These are phyloP conservation scores for Trematocara marginatum DNA, from an alignment of 2,113 vertebrate species.

Conservation along the genomic window DNA sequence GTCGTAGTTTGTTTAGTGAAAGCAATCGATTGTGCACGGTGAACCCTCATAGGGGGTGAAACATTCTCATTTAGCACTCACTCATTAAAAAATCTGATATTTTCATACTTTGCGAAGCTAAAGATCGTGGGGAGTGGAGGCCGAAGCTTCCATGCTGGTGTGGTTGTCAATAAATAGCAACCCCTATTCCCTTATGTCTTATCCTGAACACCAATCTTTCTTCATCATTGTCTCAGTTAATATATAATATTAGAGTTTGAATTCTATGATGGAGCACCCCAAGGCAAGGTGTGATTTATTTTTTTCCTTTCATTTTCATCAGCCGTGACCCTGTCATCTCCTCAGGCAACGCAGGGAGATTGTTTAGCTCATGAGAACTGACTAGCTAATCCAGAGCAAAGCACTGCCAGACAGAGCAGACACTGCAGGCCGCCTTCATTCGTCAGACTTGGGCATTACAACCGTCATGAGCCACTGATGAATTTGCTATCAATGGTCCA, in stretches of 20 bases:
- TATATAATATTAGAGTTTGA: slow-evolving; percentile 28
- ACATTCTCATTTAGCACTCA: background rate
- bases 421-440: slow-evolving; percentile 47
- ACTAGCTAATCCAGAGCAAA: slow-evolving; percentile 57
- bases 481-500: slow-evolving; percentile 47
- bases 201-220: slow-evolving; percentile 6
- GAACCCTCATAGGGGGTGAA: background rate
- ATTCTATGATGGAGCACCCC: slow-evolving; percentile 34
- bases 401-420: slow-evolving; percentile 30
- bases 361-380: slow-evolving; percentile 57
- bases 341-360: slow-evolving; percentile 43
- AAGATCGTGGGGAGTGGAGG: background rate
- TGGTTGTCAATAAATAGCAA: slow-evolving; percentile 27
- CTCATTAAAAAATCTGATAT: background rate
- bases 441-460: slow-evolving; percentile 42
- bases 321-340: slow-evolving; percentile 45
- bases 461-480: slow-evolving; percentile 39
- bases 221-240: slow-evolving; percentile 32
- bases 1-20: background rate
- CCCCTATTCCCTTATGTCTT: background rate
- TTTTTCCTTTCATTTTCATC: slow-evolving; percentile 18
- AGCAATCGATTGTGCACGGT: background rate
- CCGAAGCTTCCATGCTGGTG: background rate
- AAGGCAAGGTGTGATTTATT: background rate
- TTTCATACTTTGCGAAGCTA: background rate